phyloP scores from a whole-genome alignment of 1,140 invertebrate genomes.

The Phocides pigmalion region DNA sequence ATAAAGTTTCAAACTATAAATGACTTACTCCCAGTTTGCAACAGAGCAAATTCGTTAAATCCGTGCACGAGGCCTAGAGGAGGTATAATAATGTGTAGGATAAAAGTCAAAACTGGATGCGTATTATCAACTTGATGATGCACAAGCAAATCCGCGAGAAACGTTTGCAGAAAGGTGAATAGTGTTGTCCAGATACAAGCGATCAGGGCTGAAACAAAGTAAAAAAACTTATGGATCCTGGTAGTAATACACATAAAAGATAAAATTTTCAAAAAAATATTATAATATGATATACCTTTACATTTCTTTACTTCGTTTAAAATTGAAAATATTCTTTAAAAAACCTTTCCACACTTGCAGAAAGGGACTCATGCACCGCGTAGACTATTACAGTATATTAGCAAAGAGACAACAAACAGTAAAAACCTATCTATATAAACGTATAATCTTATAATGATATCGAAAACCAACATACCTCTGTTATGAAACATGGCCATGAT shows the following conservation, averaged over 20 bases:
- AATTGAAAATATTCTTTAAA: no score
- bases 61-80: slow-evolving; percentile 66
- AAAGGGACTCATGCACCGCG: no score
- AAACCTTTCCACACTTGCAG: no score
- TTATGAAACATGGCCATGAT: slow-evolving; percentile 70
- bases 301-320: no score
- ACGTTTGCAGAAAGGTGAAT: slow-evolving; percentile 64
- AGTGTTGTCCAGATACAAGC: slow-evolving; percentile 61
- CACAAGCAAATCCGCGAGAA: slow-evolving; percentile 64
- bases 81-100: slow-evolving; percentile 58
- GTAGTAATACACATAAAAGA: no score
- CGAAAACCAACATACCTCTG: slow-evolving; percentile 45
- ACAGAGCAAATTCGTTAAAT: slow-evolving; percentile 65
- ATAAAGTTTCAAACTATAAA: no score
- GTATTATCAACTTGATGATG: slow-evolving; percentile 58
- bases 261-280: no score
- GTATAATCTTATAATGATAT: no score
- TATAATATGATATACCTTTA: no score
- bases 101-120: slow-evolving; percentile 47
- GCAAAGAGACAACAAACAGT: no score
- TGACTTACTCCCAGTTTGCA: slow-evolving; percentile 66
- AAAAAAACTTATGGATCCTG: not conserved
- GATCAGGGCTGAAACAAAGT: slow-evolving; percentile 51
- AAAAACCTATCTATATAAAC: no score
- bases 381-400: no score